Evolutionary conservation across 2,797 vertebrate genomes (phyloP).

Genomic region (Malurus leucopterus): DNA sequence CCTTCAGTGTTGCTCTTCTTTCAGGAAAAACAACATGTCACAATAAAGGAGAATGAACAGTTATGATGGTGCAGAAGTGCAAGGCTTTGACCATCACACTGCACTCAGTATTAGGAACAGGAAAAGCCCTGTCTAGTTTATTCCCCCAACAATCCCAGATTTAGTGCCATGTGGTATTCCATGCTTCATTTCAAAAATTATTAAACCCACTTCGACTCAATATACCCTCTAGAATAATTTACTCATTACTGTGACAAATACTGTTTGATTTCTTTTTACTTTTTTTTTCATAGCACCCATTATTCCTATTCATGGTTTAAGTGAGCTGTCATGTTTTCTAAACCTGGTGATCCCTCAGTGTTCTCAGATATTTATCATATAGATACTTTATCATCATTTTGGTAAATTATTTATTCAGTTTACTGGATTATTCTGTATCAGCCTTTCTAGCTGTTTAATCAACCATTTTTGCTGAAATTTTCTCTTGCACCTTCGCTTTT

Average conservation of each 20-base stretch:
- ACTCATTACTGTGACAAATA: background rate
- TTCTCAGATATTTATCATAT: background rate
- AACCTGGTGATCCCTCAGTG: background rate
- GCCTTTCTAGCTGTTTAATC: background rate
- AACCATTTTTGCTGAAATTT: background rate
- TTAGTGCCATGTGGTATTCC: background rate
- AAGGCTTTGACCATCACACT: background rate
- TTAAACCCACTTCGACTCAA: background rate
- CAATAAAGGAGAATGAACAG: background rate
- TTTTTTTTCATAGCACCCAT: background rate
- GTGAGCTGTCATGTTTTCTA: background rate
- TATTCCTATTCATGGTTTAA: background rate
- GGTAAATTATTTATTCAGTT: background rate
- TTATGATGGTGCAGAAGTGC: accelerated
- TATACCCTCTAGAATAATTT: background rate
- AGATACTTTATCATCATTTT: background rate
- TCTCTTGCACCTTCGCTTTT: background rate
- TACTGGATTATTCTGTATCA: background rate
- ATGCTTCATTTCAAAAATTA: background rate
- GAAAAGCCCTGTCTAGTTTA: background rate
- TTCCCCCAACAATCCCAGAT: background rate
- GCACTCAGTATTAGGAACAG: background rate
- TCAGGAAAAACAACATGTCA: background rate
- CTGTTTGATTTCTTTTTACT: background rate
- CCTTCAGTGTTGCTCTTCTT: background rate